Conservation (phyloP, 2,797 vertebrate species). For the Arnoldichthys spilopterus region DNA sequence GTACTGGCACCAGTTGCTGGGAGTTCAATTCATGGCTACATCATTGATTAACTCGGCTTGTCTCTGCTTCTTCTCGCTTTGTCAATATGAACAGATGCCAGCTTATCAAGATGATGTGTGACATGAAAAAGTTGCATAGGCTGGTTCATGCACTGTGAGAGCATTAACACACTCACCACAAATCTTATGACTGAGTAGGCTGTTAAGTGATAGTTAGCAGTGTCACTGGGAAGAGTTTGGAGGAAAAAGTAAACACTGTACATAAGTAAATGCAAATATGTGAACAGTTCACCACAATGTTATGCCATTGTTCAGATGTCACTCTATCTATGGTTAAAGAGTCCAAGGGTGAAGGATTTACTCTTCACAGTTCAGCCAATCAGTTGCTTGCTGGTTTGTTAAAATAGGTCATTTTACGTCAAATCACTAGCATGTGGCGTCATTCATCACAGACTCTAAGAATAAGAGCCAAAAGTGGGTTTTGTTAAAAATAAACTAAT, state of each 20-base stretch:
- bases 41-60: not conserved
- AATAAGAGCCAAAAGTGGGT: too few relatives aligned
- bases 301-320: not conserved
- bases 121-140: not conserved
- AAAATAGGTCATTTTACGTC: too few relatives aligned
- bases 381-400: too few relatives aligned
- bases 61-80: not conserved
- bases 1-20: not conserved
- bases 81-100: not conserved
- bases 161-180: not conserved
- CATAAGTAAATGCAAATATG: not conserved
- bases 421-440: too few relatives aligned
- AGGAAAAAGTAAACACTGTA: not conserved
- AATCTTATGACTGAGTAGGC: not conserved
- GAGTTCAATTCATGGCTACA: not conserved
- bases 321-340: not conserved
- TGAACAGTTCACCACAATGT: too few relatives aligned
- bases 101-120: not conserved
- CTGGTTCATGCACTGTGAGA: too few relatives aligned
- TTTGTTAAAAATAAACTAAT: too few relatives aligned
- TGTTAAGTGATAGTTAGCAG: not conserved
- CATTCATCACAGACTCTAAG: too few relatives aligned
- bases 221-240: not conserved
- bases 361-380: too few relatives aligned
- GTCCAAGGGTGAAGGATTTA: too few relatives aligned